Conservation (phyloP, 2,888 invertebrate species). For the Athalia circularis region DNA sequence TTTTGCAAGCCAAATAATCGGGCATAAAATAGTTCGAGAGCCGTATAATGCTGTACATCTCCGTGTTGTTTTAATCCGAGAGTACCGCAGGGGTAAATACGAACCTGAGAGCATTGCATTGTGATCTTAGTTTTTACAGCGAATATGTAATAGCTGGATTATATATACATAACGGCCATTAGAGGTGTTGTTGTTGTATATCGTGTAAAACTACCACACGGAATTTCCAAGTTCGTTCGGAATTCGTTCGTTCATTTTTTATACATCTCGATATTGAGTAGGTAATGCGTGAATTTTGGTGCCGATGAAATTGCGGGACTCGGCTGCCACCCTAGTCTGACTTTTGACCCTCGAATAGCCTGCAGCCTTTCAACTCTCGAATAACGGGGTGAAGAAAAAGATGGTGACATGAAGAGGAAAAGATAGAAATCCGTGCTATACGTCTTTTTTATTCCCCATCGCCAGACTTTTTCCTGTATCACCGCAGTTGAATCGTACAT, state of each 20-base stretch:
- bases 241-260: background rate
- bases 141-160: conserved; percentile 34
- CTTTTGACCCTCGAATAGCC: background rate
- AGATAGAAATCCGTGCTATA: background rate
- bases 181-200: conserved; percentile 1
- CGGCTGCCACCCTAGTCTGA: conserved; percentile 13
- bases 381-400: no score
- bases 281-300: background rate
- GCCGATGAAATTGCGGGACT: conserved; percentile 22
- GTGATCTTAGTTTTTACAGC: conserved; percentile 70
- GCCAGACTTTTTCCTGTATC: background rate
- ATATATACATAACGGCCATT: background rate
- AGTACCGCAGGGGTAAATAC: conserved; percentile 53
- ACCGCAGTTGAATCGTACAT: no score
- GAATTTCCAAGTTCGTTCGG: no score
- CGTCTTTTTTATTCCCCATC: background rate
- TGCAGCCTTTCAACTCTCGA: background rate
- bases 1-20: conserved; percentile 41
- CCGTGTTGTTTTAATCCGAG: conserved; percentile 63
- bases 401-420: background rate
- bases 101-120: conserved; percentile 69
- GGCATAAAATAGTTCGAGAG: conserved; percentile 16
- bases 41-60: conserved; percentile 22
- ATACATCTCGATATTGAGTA: background rate
- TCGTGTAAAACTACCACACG: no score